These are phyloP conservation scores for Luehdorfia chinensis DNA, from an alignment of 1,140 invertebrate genomes.

Conservation along the genomic window DNA sequence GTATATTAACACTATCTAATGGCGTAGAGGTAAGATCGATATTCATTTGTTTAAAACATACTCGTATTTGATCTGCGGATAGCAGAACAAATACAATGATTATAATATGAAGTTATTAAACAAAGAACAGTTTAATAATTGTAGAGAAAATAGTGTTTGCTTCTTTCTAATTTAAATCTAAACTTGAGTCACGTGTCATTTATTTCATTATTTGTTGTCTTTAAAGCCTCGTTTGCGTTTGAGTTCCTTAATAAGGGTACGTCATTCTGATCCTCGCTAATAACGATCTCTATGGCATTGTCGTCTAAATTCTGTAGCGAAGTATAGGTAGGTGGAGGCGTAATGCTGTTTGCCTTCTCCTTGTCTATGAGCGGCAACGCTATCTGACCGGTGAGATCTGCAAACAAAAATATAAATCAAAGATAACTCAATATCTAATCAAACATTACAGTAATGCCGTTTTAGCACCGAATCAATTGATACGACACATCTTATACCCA, in stretches of 20 bases:
- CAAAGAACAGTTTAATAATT: too few species aligned
- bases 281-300: conserved; percentile 43
- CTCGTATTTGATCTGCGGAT: too few species aligned
- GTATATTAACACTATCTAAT: too few species aligned
- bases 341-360: conserved; percentile 21
- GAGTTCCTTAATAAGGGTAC: conserved; percentile 36
- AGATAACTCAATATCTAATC: too few species aligned
- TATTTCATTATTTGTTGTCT: conserved; percentile 27
- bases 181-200: conserved; percentile 43
- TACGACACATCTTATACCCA: too few species aligned
- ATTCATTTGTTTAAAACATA: too few species aligned
- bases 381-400: conserved; percentile 58
- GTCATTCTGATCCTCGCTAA: conserved; percentile 39
- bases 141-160: too few species aligned
- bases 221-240: conserved; percentile 21
- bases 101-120: too few species aligned
- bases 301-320: conserved; percentile 43
- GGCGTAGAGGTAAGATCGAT: too few species aligned
- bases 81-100: too few species aligned
- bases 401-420: conserved; percentile 19
- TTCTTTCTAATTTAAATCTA: too few species aligned
- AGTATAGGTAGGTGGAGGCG: conserved; percentile 52
- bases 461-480: not conserved
- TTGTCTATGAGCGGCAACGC: conserved; percentile 36
- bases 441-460: not conserved